Base-by-base conservation (phyloP, 2,113 vertebrate genomes). In the Coreoperca whiteheadi region DNA sequence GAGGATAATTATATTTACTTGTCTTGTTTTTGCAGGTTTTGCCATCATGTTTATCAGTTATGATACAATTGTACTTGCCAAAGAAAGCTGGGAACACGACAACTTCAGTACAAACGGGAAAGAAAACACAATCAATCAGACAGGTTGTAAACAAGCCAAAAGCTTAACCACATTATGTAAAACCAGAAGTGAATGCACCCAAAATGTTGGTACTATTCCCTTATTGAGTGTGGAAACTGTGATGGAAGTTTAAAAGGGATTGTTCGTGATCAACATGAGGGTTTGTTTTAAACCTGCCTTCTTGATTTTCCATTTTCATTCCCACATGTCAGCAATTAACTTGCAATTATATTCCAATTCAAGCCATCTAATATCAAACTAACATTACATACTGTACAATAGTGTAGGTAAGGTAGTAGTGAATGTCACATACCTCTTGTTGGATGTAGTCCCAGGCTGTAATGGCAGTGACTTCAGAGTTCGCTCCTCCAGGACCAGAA, bases 341-440 rank as follows among this genome's bases (percentile, higher is more conserved):
- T 28, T 18, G 14, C 11, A 63, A 66, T 46, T n/a, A 66, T n/a
- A n/a, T n/a, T 23, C 1, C 6, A 60, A 60, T 60, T 1, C 18
- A 21, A 34, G 32, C 21, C 21, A 10, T 54, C 3, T 54, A 28
- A 25, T 25, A 20, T 41, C 14, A 30, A 72, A 59, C 18, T 59
- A 30, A 73, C 16, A 21, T 21, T 21, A 65, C 37, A 25, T 14
- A 43, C 6, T 34, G 32, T 34, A 39, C 37, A 43, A 16, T 41
- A n/a, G 32, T 39, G 39, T 37, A 6, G 63, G 50, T 28, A 12
- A 41, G 9, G 11, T 23, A 4, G 6, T n/a, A n/a, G n/a, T n/a
- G n/a, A 53, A 37, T 21, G 46, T 64, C 30, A 34, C 65, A 34
- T 67, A 83, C 64, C 78, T 60, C 16, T 20, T 54, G 68, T 61